Percentiles rank a stretch among this genome's conserved stretches.
These are phyloP conservation scores for Mionectes olivaceus DNA, from an alignment of 2,797 vertebrate species.

Conservation along the genomic window DNA sequence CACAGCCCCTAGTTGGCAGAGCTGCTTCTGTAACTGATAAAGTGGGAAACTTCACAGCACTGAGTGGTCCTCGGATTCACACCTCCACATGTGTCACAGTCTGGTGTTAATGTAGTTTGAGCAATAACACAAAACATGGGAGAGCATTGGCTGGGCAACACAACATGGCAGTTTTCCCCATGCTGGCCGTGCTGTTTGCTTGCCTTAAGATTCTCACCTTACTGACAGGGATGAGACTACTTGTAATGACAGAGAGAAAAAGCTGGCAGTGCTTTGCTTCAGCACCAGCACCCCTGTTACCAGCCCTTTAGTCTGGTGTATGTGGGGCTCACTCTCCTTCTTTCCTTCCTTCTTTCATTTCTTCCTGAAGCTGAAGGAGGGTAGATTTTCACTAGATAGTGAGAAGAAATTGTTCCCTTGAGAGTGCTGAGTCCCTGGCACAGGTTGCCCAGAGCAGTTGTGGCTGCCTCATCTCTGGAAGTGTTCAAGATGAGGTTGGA, in stretches of 20 bases:
- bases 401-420: neutral
- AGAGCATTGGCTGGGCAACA: neutral
- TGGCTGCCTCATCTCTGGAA: neutral
- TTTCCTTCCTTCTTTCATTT: neutral
- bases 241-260: too few relatives aligned
- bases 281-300: rapidly evolving
- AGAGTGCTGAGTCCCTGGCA: neutral
- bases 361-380: neutral
- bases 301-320: neutral
- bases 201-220: rapidly evolving
- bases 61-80: neutral
- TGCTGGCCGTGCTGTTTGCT: neutral
- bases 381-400: neutral
- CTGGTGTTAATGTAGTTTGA: neutral
- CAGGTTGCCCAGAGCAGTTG: neutral
- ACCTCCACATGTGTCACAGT: neutral
- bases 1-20: neutral
- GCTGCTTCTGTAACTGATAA: neutral
- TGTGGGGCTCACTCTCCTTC: rapidly evolving
- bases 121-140: neutral
- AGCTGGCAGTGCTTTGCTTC: neutral
- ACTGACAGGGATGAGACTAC: rapidly evolving
- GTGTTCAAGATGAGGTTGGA: neutral
- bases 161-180: rapidly evolving
- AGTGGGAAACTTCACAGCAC: constrained; percentile 50